phyloP scores from a whole-genome alignment of 2,888 invertebrate species.

The Belgica antarctica region DNA sequence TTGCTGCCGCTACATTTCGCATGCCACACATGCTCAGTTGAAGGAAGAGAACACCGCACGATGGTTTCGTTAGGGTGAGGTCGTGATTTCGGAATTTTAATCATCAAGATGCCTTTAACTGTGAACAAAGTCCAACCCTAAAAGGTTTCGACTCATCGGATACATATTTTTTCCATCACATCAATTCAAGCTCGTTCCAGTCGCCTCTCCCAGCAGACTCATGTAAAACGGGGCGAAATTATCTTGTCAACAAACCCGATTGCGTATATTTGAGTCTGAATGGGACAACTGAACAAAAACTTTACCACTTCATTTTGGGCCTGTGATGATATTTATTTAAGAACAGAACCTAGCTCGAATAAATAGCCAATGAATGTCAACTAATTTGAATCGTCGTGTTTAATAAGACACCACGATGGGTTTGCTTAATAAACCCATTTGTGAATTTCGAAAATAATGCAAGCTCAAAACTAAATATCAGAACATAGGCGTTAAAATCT shows the following conservation, averaged over 20 bases:
- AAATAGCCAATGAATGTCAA: too few relatives aligned
- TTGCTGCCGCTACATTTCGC: conserved; percentile 1
- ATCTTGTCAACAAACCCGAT: neutral
- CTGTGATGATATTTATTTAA: too few relatives aligned
- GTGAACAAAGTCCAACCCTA: neutral
- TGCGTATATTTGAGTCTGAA: neutral
- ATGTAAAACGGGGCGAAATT: neutral
- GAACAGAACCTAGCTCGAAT: too few relatives aligned
- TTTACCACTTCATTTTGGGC: too few relatives aligned
- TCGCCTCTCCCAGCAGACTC: neutral
- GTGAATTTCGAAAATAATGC: too few relatives aligned
- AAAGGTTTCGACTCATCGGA: neutral
- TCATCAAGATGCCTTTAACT: too few relatives aligned
- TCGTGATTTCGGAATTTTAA: too few relatives aligned
- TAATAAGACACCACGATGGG: too few relatives aligned
- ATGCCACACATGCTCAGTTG: conserved; percentile 20
- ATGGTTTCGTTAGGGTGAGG: conserved; percentile 13
- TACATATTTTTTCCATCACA: neutral
- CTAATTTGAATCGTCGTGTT: too few relatives aligned
- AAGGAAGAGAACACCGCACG: neutral
- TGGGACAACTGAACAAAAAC: neutral
- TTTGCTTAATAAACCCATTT: too few relatives aligned
- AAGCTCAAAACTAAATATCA: too few relatives aligned
- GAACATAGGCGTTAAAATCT: too few relatives aligned
- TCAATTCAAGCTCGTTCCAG: conserved; percentile 11